Conservation (phyloP, 2,888 invertebrate species). For the Brenthis ino region DNA sequence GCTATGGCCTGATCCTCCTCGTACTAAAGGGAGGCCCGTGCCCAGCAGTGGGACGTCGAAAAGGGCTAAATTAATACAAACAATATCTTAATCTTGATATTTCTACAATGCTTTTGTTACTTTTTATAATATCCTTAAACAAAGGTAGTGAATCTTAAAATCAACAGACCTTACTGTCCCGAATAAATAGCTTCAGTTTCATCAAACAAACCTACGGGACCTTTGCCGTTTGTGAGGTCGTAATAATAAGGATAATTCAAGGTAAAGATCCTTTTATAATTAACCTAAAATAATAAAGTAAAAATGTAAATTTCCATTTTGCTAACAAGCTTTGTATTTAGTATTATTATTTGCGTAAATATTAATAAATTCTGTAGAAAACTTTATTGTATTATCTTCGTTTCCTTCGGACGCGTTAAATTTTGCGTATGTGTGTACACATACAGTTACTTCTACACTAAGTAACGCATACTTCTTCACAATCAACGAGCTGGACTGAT, state of each 20-base stretch:
- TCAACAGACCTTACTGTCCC: conserved; percentile 16
- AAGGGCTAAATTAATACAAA: too few species aligned
- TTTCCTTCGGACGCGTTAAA: too few species aligned
- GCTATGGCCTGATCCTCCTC: too few species aligned
- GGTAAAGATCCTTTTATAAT: conserved; percentile 11
- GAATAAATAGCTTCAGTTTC: conserved; percentile 15
- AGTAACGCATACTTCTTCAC: too few species aligned
- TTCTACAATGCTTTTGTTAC: not conserved
- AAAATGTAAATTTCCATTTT: not conserved
- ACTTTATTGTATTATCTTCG: too few species aligned
- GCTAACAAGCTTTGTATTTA: not conserved
- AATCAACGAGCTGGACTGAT: too few species aligned
- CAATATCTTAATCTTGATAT: conserved; percentile 5
- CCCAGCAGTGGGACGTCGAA: too few species aligned
- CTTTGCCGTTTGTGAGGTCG: conserved; percentile 7
- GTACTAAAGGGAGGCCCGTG: too few species aligned
- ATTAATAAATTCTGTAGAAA: not conserved
- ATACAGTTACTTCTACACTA: too few species aligned
- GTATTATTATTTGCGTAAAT: not conserved
- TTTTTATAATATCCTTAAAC: not conserved
- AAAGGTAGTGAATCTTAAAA: conserved; percentile 12
- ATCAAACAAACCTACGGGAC: conserved; percentile 9
- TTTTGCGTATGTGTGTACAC: too few species aligned
- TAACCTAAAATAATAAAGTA: conserved; percentile 12
- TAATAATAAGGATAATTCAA: conserved; percentile 4